Percentiles rank a stretch among this genome's conserved stretches.
Evolutionary conservation across 2,888 invertebrate genomes (phyloP).

Genomic region (Nephrocerus scutellatus): DNA sequence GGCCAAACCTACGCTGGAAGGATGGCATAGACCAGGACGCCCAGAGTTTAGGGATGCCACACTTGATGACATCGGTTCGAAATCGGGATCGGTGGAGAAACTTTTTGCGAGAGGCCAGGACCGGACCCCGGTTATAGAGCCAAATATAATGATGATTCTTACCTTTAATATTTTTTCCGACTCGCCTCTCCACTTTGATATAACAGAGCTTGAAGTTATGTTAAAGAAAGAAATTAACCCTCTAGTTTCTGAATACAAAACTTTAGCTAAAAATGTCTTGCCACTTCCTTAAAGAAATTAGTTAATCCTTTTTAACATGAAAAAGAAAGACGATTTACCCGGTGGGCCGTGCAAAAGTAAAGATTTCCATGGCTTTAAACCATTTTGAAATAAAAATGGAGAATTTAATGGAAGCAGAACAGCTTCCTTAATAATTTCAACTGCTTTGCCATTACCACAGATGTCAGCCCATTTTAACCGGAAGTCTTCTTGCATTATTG

Average conservation of each 20-base stretch:
- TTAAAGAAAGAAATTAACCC: slow-evolving; percentile 77
- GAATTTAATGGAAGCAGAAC: slow-evolving; percentile 72
- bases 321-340: slow-evolving; percentile 22
- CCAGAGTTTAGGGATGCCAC: too few relatives aligned
- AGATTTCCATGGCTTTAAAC: slow-evolving; percentile 77
- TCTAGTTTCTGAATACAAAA: slow-evolving; percentile 71
- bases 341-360: slow-evolving; percentile 58
- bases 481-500: slow-evolving; percentile 48
- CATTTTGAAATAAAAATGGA: slow-evolving; percentile 63
- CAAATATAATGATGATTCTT: too few relatives aligned
- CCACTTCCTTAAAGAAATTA: slow-evolving; percentile 56
- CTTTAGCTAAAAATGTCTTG: slow-evolving; percentile 85
- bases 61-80: too few relatives aligned
- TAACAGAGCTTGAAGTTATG: slow-evolving; percentile 77
- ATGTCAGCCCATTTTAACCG: slow-evolving; percentile 76
- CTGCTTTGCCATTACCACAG: slow-evolving; percentile 66
- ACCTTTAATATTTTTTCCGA: slow-evolving; percentile 86
- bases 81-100: too few relatives aligned
- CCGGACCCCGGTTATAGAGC: too few relatives aligned
- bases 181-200: slow-evolving; percentile 96
- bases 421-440: slow-evolving; percentile 75
- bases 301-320: background rate
- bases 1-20: too few relatives aligned
- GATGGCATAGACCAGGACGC: too few relatives aligned
- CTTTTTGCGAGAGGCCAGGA: too few relatives aligned